These are phyloP conservation scores for Acinonyx jubatus DNA, from an alignment of 2,113 vertebrate genomes.

Conservation along the genomic window DNA sequence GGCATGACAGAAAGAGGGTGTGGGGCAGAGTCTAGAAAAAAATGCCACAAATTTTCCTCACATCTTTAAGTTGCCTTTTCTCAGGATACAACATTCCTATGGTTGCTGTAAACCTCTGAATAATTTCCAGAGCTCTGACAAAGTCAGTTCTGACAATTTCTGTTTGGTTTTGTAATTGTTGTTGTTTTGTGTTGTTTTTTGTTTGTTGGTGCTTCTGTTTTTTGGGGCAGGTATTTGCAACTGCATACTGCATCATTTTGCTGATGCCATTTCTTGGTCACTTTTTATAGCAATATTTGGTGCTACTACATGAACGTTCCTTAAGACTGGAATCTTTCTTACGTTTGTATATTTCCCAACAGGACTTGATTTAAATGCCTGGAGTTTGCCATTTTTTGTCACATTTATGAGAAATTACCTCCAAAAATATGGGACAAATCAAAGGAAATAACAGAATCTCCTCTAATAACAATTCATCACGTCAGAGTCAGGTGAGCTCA, in stretches of 20 bases:
- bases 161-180: not conserved
- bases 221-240: not conserved
- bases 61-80: not conserved
- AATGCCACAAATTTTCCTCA: not conserved
- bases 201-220: not conserved
- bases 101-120: not conserved
- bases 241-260: not conserved
- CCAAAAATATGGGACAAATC: not conserved
- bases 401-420: not conserved
- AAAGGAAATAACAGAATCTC: not conserved
- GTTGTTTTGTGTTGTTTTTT: not conserved
- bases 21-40: not conserved
- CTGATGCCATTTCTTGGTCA: not conserved
- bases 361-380: not conserved
- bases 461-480: not conserved
- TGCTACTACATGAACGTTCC: not conserved
- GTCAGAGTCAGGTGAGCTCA: not conserved
- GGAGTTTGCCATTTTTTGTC: not conserved
- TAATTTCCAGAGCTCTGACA: not conserved
- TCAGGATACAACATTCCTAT: not conserved
- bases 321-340: not conserved
- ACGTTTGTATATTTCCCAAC: not conserved
- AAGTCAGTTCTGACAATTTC: not conserved
- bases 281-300: not conserved
- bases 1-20: rapidly evolving